Conservation (phyloP, 1,140 invertebrate genomes). For the Eciton burchellii region DNA sequence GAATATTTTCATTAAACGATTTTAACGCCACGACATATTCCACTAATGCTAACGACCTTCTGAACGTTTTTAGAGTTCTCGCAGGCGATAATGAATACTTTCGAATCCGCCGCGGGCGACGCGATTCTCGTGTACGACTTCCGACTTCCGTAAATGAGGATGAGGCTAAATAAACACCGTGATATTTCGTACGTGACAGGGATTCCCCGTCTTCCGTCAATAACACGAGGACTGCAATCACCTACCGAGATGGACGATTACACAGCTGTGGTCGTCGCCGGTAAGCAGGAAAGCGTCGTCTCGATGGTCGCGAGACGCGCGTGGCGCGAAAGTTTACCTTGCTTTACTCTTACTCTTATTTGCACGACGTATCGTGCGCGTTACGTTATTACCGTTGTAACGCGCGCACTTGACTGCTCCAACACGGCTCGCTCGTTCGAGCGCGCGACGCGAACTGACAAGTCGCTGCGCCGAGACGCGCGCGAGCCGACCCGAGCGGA, state of each 20-base stretch:
- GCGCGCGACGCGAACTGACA: constrained; percentile 67
- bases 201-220: background rate
- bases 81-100: background rate
- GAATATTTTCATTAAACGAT: no score
- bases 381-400: constrained; percentile 33
- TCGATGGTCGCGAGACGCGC: background rate
- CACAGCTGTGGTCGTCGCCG: background rate
- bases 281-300: background rate
- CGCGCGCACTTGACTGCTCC: background rate
- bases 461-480: constrained; percentile 3
- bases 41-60: background rate
- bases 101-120: background rate
- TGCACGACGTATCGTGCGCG: constrained; percentile 6
- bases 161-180: background rate
- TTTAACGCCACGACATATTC: background rate
- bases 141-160: background rate
- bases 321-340: constrained; percentile 16
- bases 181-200: no score
- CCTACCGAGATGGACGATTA: constrained; percentile 11
- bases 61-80: background rate
- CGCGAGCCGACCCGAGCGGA: constrained; percentile 1
- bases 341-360: constrained; percentile 54
- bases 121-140: background rate
- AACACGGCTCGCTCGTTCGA: constrained; percentile 63
- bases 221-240: background rate